Conservation (phyloP, 1,140 invertebrate genomes). For the Drosophila grimshawi region DNA sequence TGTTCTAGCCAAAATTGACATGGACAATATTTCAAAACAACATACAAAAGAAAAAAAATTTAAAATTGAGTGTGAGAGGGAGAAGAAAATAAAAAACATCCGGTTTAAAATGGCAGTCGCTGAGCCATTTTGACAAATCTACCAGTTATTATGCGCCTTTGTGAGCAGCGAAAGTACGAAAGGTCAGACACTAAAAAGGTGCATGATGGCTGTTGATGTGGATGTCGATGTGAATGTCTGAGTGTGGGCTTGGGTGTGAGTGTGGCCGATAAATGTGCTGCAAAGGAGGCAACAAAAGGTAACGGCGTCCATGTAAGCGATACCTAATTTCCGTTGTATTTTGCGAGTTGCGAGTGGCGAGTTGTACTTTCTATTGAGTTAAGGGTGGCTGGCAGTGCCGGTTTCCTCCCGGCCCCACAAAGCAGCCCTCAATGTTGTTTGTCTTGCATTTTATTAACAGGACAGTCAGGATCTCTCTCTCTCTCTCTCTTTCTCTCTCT, state of each 20-base stretch:
- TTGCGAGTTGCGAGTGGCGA: conserved; percentile 6
- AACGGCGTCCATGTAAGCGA: conserved; percentile 68
- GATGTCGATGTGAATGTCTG: conserved; percentile 25
- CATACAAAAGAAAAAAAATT: conserved; percentile 4
- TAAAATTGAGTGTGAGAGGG: background rate
- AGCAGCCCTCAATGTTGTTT: conserved; percentile 3
- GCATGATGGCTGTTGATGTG: conserved; percentile 72
- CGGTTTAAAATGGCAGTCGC: conserved; percentile 77
- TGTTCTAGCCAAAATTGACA: conserved; percentile 23
- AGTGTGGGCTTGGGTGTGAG: conserved; percentile 7
- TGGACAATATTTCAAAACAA: conserved; percentile 37
- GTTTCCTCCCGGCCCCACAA: background rate
- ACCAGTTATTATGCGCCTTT: conserved; percentile 60
- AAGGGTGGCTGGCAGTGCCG: background rate
- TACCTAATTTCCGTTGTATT: conserved; percentile 77
- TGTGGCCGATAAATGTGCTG: conserved; percentile 36
- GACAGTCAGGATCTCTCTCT: background rate
- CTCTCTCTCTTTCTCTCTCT: conserved; percentile 1
- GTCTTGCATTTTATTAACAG: conserved; percentile 75
- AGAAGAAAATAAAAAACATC: conserved; percentile 52
- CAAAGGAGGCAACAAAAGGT: conserved; percentile 38
- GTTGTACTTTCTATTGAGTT: background rate
- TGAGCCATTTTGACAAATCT: conserved; percentile 77
- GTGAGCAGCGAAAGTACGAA: conserved; percentile 30
- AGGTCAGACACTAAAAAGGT: conserved; percentile 32